Conservation (phyloP, 2,888 invertebrate species). For the Campoletis raptor region DNA sequence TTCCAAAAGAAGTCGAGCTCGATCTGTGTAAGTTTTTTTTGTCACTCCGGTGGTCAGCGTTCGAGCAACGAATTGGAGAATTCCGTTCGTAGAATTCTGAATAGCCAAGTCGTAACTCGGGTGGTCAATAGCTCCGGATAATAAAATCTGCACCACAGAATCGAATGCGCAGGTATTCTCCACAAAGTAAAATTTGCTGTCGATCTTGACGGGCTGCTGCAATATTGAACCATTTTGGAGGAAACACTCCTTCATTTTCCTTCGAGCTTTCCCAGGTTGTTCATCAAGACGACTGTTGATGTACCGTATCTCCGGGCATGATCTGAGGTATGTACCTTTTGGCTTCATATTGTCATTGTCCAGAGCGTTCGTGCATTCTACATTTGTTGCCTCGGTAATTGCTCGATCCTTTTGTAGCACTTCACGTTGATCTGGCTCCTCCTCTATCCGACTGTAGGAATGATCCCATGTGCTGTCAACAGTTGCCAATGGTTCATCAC, state of each 20-base stretch:
- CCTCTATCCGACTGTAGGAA: background rate
- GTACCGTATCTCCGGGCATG: background rate
- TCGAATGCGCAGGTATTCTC: background rate
- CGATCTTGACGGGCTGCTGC: background rate
- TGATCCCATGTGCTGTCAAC: background rate
- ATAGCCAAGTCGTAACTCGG: background rate
- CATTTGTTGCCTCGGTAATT: background rate
- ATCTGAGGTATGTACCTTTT: background rate
- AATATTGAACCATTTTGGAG: slow-evolving; percentile 3
- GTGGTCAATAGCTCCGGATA: slow-evolving; percentile 2
- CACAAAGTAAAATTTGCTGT: background rate
- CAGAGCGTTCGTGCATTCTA: background rate
- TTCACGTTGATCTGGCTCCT: background rate
- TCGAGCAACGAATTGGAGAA: too few relatives aligned
- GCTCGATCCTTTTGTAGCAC: background rate
- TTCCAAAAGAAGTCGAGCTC: too few relatives aligned
- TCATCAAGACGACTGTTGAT: background rate
- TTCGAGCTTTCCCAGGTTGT: background rate
- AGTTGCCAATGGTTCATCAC: too few relatives aligned
- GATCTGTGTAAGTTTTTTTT: too few relatives aligned
- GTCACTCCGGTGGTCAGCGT: too few relatives aligned
- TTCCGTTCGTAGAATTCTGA: too few relatives aligned
- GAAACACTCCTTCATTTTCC: background rate
- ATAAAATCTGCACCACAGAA: background rate
- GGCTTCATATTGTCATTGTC: background rate